These are phyloP conservation scores for Ennomos quercinarius DNA, from an alignment of 2,888 invertebrate species.

Conservation along the genomic window DNA sequence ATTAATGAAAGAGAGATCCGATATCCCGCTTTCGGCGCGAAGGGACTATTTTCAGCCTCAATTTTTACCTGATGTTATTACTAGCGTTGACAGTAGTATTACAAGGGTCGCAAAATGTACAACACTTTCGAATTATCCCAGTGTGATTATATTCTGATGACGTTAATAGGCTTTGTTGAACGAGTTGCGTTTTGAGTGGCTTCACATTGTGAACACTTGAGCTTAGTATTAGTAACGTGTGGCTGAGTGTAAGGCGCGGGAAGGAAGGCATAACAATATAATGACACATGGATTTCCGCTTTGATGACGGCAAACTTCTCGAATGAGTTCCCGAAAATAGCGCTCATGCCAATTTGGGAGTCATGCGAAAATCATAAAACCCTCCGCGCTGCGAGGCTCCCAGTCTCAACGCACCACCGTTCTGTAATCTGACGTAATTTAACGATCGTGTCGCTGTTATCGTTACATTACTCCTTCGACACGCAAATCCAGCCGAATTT, in stretches of 20 bases:
- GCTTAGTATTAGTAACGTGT: constrained; percentile 12
- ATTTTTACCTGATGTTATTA: constrained; percentile 82
- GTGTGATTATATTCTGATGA: constrained; percentile 38
- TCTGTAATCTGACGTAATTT: constrained; percentile 69
- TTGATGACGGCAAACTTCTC: constrained; percentile 74
- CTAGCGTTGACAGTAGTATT: constrained; percentile 75
- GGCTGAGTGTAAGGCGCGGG: constrained; percentile 19
- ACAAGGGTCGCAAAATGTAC: constrained; percentile 67
- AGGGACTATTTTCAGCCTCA: constrained; percentile 69
- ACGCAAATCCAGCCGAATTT: constrained; percentile 70
- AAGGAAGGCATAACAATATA: constrained; percentile 45
- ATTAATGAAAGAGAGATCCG: constrained; percentile 74
- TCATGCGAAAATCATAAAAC: constrained; percentile 79
- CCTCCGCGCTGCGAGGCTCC: constrained; percentile 49
- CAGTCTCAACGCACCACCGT: constrained; percentile 61
- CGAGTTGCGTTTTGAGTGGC: constrained; percentile 29
- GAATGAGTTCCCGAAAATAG: constrained; percentile 73
- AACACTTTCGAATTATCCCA: constrained; percentile 64
- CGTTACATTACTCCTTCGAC: constrained; percentile 72
- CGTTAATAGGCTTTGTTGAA: constrained; percentile 34
- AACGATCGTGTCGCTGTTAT: constrained; percentile 71
- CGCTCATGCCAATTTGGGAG: constrained; percentile 67
- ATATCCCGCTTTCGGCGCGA: constrained; percentile 60
- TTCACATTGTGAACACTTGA: constrained; percentile 30
- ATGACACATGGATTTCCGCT: constrained; percentile 63